Evolutionary conservation across 2,797 vertebrate genomes (phyloP).

Genomic region (Tenualosa thibaudeaui): DNA sequence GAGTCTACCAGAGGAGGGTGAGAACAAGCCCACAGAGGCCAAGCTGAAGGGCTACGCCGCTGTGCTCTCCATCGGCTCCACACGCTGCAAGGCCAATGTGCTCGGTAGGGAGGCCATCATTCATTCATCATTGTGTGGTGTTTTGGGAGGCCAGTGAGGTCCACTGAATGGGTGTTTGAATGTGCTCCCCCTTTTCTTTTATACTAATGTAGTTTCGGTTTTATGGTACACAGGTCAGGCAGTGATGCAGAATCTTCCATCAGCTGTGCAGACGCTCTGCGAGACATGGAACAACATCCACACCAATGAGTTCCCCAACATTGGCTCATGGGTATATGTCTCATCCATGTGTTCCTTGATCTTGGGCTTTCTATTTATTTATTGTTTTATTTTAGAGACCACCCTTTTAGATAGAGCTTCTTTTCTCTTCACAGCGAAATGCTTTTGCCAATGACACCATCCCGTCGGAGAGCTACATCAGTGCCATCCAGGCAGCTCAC

Average conservation of each 20-base stretch:
- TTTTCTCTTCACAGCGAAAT: slow-evolving; percentile 79
- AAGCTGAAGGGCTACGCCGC: slow-evolving; percentile 92
- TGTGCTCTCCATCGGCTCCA: slow-evolving; percentile 89
- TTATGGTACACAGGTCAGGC: slow-evolving; percentile 75
- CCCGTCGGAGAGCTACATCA: slow-evolving; percentile 97
- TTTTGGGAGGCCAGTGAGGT: background rate
- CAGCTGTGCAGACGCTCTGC: slow-evolving; percentile 88
- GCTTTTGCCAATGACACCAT: slow-evolving; percentile 98
- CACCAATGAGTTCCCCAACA: slow-evolving; percentile 97
- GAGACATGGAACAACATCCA: slow-evolving; percentile 95
- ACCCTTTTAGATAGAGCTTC: no score
- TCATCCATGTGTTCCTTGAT: background rate
- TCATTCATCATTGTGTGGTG: no score
- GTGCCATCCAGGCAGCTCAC: slow-evolving; percentile 95
- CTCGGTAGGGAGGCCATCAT: slow-evolving; percentile 79
- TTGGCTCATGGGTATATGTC: slow-evolving; percentile 92
- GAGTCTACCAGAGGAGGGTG: slow-evolving; percentile 90
- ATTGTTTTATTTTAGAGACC: no score
- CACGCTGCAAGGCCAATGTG: slow-evolving; percentile 91
- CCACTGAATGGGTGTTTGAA: background rate
- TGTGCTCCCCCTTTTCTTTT: background rate
- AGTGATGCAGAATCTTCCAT: slow-evolving; percentile 92
- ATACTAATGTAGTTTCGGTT: background rate
- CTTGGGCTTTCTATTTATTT: no score
- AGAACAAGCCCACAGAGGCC: slow-evolving; percentile 82